A percentile compares a stretch with the other conserved stretches of the same genome.
These are phyloP conservation scores for Meiosimyza platycephala DNA, from an alignment of 2,888 invertebrate genomes.

Conservation along the genomic window DNA sequence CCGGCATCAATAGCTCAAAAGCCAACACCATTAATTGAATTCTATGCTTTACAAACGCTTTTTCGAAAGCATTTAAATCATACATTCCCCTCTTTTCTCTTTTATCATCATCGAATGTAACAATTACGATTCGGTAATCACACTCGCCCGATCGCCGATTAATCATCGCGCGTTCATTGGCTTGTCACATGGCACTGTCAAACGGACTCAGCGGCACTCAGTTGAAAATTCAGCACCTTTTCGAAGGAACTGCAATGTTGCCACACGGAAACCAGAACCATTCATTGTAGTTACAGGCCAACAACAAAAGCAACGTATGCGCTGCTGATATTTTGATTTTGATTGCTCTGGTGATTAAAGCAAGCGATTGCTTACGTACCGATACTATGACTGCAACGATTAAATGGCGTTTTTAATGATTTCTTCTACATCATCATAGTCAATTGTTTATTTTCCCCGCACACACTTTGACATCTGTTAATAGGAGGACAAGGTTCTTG, in stretches of 20 bases:
- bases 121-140: too few relatives aligned
- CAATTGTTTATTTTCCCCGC: background rate
- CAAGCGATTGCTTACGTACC: constrained; percentile 28
- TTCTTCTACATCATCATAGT: constrained; percentile 13
- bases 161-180: constrained; percentile 60
- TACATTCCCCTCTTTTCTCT: constrained; percentile 7
- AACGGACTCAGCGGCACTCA: constrained; percentile 11
- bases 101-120: too few relatives aligned
- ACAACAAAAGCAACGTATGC: background rate
- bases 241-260: background rate
- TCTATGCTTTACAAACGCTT: background rate
- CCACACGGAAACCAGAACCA: background rate
- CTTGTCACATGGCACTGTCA: constrained; percentile 50
- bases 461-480: background rate
- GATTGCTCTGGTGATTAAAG: constrained; percentile 30
- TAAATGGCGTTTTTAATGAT: constrained; percentile 34
- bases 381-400: background rate
- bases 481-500: too few relatives aligned
- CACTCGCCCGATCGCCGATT: constrained; percentile 47
- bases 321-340: constrained; percentile 14
- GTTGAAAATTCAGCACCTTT: constrained; percentile 31
- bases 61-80: constrained; percentile 26
- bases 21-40: background rate
- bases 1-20: constrained; percentile 30
- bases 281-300: background rate